Evolutionary conservation across 2,113 vertebrate genomes (phyloP), one percentile per base, ranked within the genome.

Genomic region (Clinocottus analis): DNA sequence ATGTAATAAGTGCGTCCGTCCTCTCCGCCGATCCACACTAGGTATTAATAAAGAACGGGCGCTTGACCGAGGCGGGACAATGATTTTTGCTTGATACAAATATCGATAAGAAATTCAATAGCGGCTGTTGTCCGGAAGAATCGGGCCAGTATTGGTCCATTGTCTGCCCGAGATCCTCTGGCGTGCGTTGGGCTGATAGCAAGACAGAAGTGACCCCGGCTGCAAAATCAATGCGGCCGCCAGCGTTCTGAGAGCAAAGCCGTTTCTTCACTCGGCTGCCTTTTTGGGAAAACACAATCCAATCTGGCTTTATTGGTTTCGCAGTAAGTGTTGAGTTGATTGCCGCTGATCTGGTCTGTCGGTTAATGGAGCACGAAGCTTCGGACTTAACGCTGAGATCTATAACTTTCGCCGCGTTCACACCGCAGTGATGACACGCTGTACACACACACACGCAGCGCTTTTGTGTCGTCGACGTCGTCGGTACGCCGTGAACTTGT

Each of bases 311-410:
- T 94, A 95, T 96, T 95, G 94, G 93, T 72, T 93, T 92, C 90
- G 93, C 94, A 94, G 96, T 95, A 94, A 94, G 94, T 93, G 75
- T 92, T 92, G 94, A 94, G 94, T 93, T 96, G 96, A 96, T 96
- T 96, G 95, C 93, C 86, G 92, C 94, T 97, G 94, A 96, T 95
- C 96, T 95, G 93, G 94, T 95, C 95, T 93, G 95, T 96, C 93
- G 94, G 93, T 94, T 94, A 96, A 95, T 96, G 95, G 94, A 96
- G 95, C 95, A 95, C 94, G 94, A 94, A 95, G 95, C 95, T 94
- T 93, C 95, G 25, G 23, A 65, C 23, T 84, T 95, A 94, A 95
- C 66, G 51, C 29, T 45, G 3, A 71, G 73, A 55, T 56, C 60
- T 35, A 21, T 58, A 14, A 72, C 51, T 17, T 33, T 43, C 37